Percentiles rank a stretch among this genome's conserved stretches.
Conservation (phyloP, 2,888 invertebrate genomes). For the Drosophila colorata region DNA sequence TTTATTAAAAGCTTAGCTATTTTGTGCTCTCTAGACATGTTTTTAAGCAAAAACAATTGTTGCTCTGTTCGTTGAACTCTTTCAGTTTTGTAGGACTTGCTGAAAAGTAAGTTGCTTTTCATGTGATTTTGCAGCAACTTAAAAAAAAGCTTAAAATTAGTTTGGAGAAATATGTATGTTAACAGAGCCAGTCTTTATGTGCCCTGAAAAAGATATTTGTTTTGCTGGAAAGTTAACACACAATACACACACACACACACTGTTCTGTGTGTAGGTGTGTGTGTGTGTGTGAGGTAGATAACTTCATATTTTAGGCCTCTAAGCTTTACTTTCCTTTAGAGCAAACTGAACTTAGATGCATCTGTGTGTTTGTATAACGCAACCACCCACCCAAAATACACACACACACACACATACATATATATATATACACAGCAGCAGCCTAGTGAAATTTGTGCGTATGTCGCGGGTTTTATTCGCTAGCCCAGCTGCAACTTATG, state of each 20-base stretch:
- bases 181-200: slow-evolving; percentile 4
- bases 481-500: slow-evolving; percentile 20
- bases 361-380: slow-evolving; percentile 34
- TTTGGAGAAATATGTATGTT: neutral
- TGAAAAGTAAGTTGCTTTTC: neutral
- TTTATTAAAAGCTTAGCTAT: neutral
- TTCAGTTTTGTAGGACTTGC: neutral
- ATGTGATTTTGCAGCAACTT: neutral
- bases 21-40: neutral
- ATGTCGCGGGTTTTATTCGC: slow-evolving; percentile 11
- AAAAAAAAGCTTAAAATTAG: neutral
- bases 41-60: no score
- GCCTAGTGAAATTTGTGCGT: slow-evolving; percentile 29
- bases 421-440: slow-evolving; percentile 19
- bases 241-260: neutral
- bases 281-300: neutral
- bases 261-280: neutral
- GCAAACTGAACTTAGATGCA: slow-evolving; percentile 1
- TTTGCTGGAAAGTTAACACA: neutral
- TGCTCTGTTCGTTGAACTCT: no score
- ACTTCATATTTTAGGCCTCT: slow-evolving; percentile 1
- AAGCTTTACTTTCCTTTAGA: slow-evolving; percentile 3
- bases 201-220: neutral
- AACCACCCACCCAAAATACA: slow-evolving; percentile 37
- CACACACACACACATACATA: slow-evolving; percentile 15